Evolutionary conservation across 2,888 invertebrate genomes (phyloP), one percentile per base, ranked within the genome.

Genomic region (Apamea monoglypha): DNA sequence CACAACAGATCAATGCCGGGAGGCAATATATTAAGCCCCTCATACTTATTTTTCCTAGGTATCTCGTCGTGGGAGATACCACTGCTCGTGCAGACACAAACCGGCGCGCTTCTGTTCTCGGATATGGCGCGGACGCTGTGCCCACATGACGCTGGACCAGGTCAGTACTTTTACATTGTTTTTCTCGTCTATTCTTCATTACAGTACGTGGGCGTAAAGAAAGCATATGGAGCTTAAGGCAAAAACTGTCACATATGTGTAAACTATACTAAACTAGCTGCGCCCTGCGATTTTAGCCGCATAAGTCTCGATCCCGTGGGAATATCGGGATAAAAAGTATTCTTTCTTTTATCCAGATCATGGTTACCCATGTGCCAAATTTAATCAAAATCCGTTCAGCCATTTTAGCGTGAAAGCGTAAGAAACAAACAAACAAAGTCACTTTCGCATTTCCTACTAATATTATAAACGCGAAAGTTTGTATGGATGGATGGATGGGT

Each of bases 21-120:
- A 50, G 18, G 50, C 18, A 50, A 44, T 67, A n/a, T 29, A 69
- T 50, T 14, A 7, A 21, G 0, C 47, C 29, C 1, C 5, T 2
- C 8, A 50, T 50, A 16, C 25, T 53, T 70, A 4, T 7, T 40
- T 4, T 36, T 59, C n/a, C n/a, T 40, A 71, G 71, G 98, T 68
- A 97, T 98, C 36, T 93, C 98, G 1, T 98, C 98, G 0, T 98
- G 98, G 98, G 98, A 98, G 93, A 95, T 98, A 29, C 98, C 98
- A 0, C 93, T 98, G 21, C 92, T 97, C 56, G 96, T 98, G 4
- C 96, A 94, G 56, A 94, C 95, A 0, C 90, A 96, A 16, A 95
- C 97, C 1, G 95, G 94, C 2, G 91, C 92, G 5, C 89, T 95
- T 1, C 92, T 95, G 67, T 97, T 97, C 88, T 91, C 93, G 14